These are phyloP conservation scores for Hystrix cristata DNA, from an alignment of 2,113 vertebrate genomes.

Conservation along the genomic window DNA sequence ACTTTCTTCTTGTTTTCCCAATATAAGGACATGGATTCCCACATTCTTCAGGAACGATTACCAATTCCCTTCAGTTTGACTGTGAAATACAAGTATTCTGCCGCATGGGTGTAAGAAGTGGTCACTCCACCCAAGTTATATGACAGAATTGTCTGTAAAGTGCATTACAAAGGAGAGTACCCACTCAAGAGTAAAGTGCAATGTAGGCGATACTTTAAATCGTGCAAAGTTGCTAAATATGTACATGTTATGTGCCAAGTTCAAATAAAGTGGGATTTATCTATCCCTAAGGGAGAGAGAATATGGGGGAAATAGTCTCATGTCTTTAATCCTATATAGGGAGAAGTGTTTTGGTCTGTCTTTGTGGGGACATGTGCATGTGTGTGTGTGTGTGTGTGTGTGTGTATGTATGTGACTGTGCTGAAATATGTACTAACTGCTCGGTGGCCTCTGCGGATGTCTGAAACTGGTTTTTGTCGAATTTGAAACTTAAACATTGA, in stretches of 20 bases:
- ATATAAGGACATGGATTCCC: constrained; percentile 20
- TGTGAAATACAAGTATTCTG: constrained; percentile 15
- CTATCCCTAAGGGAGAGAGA: constrained; percentile 23
- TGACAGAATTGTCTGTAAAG: constrained; percentile 66
- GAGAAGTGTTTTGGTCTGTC: neutral
- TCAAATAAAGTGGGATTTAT: constrained; percentile 30
- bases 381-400: neutral
- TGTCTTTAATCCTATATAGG: constrained; percentile 29
- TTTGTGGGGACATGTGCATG: neutral
- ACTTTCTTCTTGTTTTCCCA: neutral
- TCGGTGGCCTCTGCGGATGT: neutral
- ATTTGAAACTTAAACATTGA: constrained; percentile 54
- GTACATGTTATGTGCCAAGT: constrained; percentile 37
- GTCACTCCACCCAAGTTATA: constrained; percentile 45
- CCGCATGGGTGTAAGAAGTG: neutral
- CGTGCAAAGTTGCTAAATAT: constrained; percentile 71
- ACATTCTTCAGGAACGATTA: constrained; percentile 7
- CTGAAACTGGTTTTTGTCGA: constrained; percentile 40
- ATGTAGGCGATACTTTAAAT: constrained; percentile 21
- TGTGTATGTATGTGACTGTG: neutral
- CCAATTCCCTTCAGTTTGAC: constrained; percentile 13
- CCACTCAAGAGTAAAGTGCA: constrained; percentile 65
- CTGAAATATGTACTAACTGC: neutral
- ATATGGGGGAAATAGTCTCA: constrained; percentile 57
- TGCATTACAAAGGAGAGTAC: constrained; percentile 64